These are phyloP conservation scores for Eupithecia tripunctaria DNA, from an alignment of 2,888 invertebrate genomes.

Conservation along the genomic window DNA sequence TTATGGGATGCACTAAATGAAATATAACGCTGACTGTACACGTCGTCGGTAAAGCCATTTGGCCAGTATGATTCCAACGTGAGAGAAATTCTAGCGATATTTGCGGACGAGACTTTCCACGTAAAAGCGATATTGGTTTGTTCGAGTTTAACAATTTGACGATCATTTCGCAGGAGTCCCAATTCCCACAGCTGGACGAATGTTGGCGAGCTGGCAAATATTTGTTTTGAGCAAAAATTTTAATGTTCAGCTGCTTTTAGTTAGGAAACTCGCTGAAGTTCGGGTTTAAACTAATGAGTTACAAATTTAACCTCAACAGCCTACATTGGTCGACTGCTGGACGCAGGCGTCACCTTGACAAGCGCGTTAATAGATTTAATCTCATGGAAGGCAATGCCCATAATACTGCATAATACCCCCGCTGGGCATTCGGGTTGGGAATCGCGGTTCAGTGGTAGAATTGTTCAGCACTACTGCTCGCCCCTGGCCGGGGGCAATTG, in stretches of 20 bases:
- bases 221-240: neutral
- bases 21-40: neutral
- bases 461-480: no score
- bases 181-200: neutral
- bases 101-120: neutral
- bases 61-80: neutral
- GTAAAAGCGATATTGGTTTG: constrained; percentile 1
- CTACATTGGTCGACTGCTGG: no score
- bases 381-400: no score
- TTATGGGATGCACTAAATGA: no score
- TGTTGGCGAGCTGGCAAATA: neutral
- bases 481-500: no score
- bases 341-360: no score
- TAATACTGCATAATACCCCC: no score
- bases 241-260: neutral
- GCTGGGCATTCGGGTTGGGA: no score
- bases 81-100: neutral
- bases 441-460: no score
- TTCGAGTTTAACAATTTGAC: neutral
- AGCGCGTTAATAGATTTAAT: no score
- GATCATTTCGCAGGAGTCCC: neutral
- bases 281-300: neutral
- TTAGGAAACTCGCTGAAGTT: neutral
- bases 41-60: neutral
- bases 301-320: no score